A percentile compares a stretch with the other conserved stretches of the same genome.
Conservation (phyloP, 2,888 invertebrate genomes). For the Phlogophora meticulosa region DNA sequence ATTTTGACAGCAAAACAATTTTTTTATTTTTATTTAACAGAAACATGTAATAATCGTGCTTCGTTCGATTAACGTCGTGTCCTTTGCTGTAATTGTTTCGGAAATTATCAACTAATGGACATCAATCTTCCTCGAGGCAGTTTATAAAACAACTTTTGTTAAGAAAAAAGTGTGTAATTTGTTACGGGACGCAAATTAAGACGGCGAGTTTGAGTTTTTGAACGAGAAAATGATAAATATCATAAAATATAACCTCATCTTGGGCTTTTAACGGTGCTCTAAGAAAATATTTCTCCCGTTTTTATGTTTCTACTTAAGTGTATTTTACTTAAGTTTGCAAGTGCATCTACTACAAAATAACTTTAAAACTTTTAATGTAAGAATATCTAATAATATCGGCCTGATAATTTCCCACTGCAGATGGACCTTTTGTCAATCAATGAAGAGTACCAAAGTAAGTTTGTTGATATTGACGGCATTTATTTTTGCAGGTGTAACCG, state of each 20-base stretch:
- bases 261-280: slow-evolving; percentile 51
- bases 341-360: neutral
- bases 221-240: slow-evolving; percentile 76
- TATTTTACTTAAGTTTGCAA: slow-evolving; percentile 4
- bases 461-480: too few relatives aligned
- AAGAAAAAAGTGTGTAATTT: slow-evolving; percentile 79
- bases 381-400: too few relatives aligned
- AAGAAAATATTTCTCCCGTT: slow-evolving; percentile 45
- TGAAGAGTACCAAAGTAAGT: too few relatives aligned
- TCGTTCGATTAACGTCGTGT: slow-evolving; percentile 70
- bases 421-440: too few relatives aligned
- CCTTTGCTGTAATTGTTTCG: slow-evolving; percentile 73
- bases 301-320: slow-evolving; percentile 15
- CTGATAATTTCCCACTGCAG: too few relatives aligned
- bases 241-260: slow-evolving; percentile 63
- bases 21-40: slow-evolving; percentile 47
- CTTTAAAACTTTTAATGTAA: too few relatives aligned
- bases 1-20: slow-evolving; percentile 37
- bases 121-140: slow-evolving; percentile 80
- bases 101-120: slow-evolving; percentile 82
- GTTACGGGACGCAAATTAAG: slow-evolving; percentile 82
- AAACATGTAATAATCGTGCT: slow-evolving; percentile 63
- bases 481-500: too few relatives aligned
- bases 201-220: slow-evolving; percentile 73
- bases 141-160: slow-evolving; percentile 78